phyloP scores from a whole-genome alignment of 2,888 invertebrate genomes.

The Pammene fasciana region DNA sequence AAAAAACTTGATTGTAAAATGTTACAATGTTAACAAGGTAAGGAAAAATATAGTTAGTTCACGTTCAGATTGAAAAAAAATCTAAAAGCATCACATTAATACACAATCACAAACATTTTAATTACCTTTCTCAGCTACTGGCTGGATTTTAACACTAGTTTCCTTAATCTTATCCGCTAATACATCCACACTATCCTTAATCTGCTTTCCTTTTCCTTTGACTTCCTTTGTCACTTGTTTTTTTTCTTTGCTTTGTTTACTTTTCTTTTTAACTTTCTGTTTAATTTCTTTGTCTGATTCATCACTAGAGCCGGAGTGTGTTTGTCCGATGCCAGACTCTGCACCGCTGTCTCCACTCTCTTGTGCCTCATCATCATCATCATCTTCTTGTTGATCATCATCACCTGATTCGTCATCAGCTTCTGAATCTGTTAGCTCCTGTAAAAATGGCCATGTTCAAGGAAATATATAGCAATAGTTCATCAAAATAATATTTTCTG shows the following conservation, averaged over 20 bases:
- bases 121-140: constrained; percentile 68
- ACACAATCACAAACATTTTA: no score
- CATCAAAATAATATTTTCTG: no score
- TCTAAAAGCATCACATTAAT: no score
- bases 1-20: no score
- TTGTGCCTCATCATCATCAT: constrained; percentile 58
- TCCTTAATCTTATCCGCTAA: constrained; percentile 63
- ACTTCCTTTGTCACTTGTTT: constrained; percentile 30
- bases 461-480: not conserved
- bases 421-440: constrained; percentile 69
- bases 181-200: constrained; percentile 55
- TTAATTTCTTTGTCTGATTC: constrained; percentile 50
- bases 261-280: constrained; percentile 39
- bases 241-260: constrained; percentile 42
- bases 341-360: constrained; percentile 73
- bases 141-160: constrained; percentile 58
- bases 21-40: no score
- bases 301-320: constrained; percentile 53
- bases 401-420: constrained; percentile 58
- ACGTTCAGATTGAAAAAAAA: no score
- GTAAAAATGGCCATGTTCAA: not conserved
- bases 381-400: constrained; percentile 57
- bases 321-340: constrained; percentile 62
- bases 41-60: no score
- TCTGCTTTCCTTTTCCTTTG: constrained; percentile 24